Evolutionary conservation across 2,797 vertebrate genomes (phyloP).

Genomic region (Allobates femoralis): DNA sequence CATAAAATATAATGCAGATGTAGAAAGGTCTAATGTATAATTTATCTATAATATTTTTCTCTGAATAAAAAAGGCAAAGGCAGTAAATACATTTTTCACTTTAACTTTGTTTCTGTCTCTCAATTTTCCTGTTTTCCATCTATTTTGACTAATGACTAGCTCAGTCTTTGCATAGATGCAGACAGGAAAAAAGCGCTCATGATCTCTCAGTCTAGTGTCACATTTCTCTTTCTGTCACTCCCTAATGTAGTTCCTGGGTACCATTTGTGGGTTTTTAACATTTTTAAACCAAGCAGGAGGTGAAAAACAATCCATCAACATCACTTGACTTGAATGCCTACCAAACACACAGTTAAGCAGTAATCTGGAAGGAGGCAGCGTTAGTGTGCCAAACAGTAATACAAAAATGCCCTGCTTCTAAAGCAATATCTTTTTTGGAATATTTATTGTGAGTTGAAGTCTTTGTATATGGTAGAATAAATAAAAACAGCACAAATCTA

Average conservation of each 20-base stretch:
- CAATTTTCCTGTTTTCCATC: neutral
- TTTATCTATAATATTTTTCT: no score
- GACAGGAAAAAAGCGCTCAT: neutral
- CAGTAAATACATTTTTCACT: neutral
- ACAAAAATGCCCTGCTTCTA: neutral
- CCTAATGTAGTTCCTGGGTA: slow-evolving; percentile 18
- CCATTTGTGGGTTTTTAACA: neutral
- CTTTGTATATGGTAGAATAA: neutral
- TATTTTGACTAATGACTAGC: neutral
- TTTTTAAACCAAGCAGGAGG: neutral
- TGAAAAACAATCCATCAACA: slow-evolving; percentile 29
- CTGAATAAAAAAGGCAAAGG: neutral
- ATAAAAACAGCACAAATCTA: neutral
- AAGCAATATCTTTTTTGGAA: neutral
- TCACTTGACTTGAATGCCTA: neutral
- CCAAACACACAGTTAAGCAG: neutral
- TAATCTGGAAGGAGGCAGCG: neutral
- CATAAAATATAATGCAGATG: neutral
- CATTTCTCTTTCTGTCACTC: slow-evolving; percentile 6
- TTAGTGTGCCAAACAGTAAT: neutral
- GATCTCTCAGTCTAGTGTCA: neutral
- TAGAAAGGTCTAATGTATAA: neutral
- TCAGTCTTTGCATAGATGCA: neutral
- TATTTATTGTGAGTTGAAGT: neutral
- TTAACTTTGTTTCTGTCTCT: neutral